Percentiles rank a stretch among this genome's conserved stretches.
These are phyloP conservation scores for Apamea anceps DNA, from an alignment of 2,888 invertebrate species.

Conservation along the genomic window DNA sequence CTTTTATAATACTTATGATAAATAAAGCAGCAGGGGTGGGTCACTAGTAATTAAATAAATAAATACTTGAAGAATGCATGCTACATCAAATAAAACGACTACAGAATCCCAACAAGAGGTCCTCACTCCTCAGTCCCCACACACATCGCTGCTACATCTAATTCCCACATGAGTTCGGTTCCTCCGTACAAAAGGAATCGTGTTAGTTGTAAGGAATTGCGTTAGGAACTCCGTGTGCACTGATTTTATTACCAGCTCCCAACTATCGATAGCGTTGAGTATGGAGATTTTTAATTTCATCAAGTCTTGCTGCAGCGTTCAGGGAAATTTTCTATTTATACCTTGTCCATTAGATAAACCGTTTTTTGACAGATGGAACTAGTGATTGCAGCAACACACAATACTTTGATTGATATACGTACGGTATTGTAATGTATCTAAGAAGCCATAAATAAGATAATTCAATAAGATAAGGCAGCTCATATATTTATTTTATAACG, in stretches of 20 bases:
- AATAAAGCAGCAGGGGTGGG: too few relatives aligned
- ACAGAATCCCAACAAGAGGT: not conserved
- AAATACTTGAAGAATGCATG: not conserved
- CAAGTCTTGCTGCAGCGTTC: not conserved
- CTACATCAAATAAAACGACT: not conserved
- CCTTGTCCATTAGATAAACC: too few relatives aligned
- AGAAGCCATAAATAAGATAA: too few relatives aligned
- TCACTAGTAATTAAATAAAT: too few relatives aligned
- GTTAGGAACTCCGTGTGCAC: conserved; percentile 25
- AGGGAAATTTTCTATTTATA: not conserved
- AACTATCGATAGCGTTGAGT: not conserved
- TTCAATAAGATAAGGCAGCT: too few relatives aligned
- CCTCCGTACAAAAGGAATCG: conserved; percentile 44
- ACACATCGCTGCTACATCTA: conserved; percentile 3
- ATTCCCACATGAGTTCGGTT: conserved; percentile 36
- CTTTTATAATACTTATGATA: too few relatives aligned
- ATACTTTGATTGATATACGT: too few relatives aligned
- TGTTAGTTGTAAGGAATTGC: conserved; percentile 44
- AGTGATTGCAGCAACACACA: too few relatives aligned
- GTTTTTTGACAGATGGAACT: too few relatives aligned
- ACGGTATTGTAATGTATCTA: too few relatives aligned
- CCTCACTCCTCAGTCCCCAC: too few relatives aligned
- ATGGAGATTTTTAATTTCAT: conserved; percentile 17
- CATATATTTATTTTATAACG: too few relatives aligned
- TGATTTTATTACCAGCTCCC: conserved; percentile 41